A percentile compares a stretch with the other conserved stretches of the same genome.
Conservation (phyloP, 37 sponge, comb jelly and placozoan genomes). For the Amphimedon queenslandica region DNA sequence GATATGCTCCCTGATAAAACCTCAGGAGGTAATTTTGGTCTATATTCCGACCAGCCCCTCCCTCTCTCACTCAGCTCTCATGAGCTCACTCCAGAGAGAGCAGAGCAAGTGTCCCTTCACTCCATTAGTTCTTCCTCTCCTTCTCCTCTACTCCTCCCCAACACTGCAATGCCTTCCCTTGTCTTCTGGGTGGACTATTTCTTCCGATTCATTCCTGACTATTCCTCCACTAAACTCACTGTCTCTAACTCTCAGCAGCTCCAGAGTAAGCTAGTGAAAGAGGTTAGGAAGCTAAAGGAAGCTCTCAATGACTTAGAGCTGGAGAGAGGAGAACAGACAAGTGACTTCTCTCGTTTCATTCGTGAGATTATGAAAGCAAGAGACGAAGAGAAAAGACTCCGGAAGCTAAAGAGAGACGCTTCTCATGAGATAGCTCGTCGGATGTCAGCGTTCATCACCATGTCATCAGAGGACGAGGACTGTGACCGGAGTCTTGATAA, state of each 20-base stretch:
- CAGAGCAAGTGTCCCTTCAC: neutral
- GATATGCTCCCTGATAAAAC: constrained; percentile 14
- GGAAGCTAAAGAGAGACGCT: neutral
- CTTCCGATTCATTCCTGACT: constrained; percentile 46
- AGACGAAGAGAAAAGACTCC: constrained; percentile 12
- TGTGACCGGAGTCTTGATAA: neutral
- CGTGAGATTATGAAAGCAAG: constrained; percentile 21
- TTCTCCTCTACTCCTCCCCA: constrained; percentile 30
- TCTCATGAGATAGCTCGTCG: neutral
- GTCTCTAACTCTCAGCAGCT: constrained; percentile 15
- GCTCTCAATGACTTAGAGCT: constrained; percentile 64
- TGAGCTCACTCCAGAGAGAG: too few relatives aligned
- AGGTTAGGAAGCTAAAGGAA: constrained; percentile 63
- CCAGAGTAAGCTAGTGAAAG: constrained; percentile 50
- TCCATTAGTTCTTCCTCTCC: neutral
- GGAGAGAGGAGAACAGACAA: constrained; percentile 24
- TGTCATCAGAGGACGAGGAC: neutral
- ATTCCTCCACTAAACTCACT: neutral
- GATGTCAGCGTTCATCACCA: neutral
- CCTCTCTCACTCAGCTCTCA: too few relatives aligned
- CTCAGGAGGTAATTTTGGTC: constrained; percentile 25
- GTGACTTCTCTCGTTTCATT: constrained; percentile 36
- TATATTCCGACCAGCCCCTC: constrained; percentile 5
- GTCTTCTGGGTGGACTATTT: constrained; percentile 61
- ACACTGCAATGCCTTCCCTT: constrained; percentile 42